A percentile compares a stretch with the other conserved stretches of the same genome.
Conservation (phyloP, 30 jellyfish, hydroid and myxozoan genomes). For the Phacellophora camtschatica region DNA sequence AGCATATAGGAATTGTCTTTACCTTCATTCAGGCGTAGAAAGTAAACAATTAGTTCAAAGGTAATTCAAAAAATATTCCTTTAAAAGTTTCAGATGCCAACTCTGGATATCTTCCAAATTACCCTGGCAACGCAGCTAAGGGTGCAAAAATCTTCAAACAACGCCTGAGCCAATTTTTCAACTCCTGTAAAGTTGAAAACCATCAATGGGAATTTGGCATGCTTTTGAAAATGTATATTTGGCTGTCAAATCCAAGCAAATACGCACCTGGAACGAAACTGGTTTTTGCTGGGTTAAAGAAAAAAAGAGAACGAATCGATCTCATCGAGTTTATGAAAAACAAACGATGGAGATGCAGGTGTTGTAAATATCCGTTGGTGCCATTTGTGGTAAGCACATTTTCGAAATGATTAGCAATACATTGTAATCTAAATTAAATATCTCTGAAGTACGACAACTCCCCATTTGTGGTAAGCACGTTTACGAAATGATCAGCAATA, state of each 20-base stretch:
- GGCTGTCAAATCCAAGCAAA: constrained; percentile 14
- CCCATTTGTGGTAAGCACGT: too few relatives aligned
- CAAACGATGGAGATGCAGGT: not conserved
- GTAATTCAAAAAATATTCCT: too few relatives aligned
- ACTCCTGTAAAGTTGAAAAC: not conserved
- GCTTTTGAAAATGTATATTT: not conserved
- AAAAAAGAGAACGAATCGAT: constrained; percentile 18
- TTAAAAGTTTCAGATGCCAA: too few relatives aligned
- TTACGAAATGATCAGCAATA: too few relatives aligned
- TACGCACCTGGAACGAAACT: constrained; percentile 17
- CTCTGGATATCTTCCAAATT: too few relatives aligned
- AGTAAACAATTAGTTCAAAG: too few relatives aligned
- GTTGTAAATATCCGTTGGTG: not conserved
- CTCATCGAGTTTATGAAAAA: constrained; percentile 14
- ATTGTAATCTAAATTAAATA: too few relatives aligned
- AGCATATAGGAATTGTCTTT: too few relatives aligned
- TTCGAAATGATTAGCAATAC: too few relatives aligned
- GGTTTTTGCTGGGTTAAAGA: constrained; percentile 34
- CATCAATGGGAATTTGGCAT: not conserved
- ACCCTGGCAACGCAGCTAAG: too few relatives aligned
- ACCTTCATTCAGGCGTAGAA: too few relatives aligned
- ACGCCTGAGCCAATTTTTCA: not conserved
- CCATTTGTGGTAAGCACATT: not conserved
- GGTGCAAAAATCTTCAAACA: not conserved
- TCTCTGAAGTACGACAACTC: too few relatives aligned